Conservation (phyloP, 2,888 invertebrate genomes). For the Melangyna quadrimaculata region DNA sequence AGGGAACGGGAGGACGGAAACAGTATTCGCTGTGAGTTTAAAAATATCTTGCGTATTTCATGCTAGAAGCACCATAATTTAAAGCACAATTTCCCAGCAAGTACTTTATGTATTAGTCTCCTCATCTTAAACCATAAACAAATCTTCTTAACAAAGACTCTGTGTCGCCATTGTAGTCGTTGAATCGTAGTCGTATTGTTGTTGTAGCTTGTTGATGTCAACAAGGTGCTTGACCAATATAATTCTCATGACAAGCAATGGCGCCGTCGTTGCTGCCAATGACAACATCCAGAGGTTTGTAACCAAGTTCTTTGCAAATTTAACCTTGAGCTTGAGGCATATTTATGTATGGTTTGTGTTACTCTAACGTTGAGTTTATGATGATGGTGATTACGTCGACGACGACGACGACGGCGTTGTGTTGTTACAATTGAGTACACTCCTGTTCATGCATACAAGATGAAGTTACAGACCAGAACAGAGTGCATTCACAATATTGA, state of each 20-base stretch:
- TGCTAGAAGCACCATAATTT: background rate
- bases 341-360: slow-evolving; percentile 31
- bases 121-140: background rate
- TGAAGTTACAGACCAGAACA: slow-evolving; percentile 55
- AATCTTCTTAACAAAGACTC: background rate
- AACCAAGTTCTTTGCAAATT: slow-evolving; percentile 61
- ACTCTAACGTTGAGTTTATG: slow-evolving; percentile 14
- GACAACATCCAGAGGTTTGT: background rate
- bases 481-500: slow-evolving; percentile 66
- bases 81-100: background rate
- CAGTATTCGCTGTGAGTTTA: background rate
- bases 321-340: slow-evolving; percentile 68
- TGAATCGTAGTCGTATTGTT: background rate
- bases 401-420: background rate
- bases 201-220: slow-evolving; percentile 32
- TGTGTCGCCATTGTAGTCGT: background rate
- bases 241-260: slow-evolving; percentile 37
- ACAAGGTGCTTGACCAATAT: slow-evolving; percentile 69
- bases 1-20: background rate
- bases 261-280: background rate
- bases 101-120: background rate
- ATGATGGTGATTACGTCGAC: background rate
- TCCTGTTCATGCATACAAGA: slow-evolving; percentile 57
- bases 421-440: slow-evolving; percentile 62
- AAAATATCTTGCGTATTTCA: background rate